Evolutionary conservation across 2,888 invertebrate genomes (phyloP).

Genomic region (Laspeyria flexula): DNA sequence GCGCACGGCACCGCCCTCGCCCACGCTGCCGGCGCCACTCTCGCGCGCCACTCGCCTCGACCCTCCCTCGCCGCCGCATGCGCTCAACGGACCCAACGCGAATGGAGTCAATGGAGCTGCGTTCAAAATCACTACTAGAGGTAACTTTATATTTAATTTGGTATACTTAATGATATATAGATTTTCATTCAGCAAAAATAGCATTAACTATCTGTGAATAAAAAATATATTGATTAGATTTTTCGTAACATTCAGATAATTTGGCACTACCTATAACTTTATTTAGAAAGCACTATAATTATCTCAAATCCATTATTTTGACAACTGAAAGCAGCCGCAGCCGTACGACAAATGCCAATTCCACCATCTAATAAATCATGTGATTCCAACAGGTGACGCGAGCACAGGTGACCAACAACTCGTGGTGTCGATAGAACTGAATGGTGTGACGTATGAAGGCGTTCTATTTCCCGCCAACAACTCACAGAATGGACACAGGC

Average conservation of each 20-base stretch:
- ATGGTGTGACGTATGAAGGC: constrained; percentile 98
- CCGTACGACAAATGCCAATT: background rate
- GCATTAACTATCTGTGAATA: too few species aligned
- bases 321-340: background rate
- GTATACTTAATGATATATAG: background rate
- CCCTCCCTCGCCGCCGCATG: constrained; percentile 40
- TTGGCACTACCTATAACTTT: too few species aligned
- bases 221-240: too few species aligned
- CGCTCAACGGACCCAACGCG: constrained; percentile 24
- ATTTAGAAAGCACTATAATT: too few species aligned
- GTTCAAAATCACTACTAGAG: constrained; percentile 95
- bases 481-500: constrained; percentile 75
- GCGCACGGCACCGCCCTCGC: constrained; percentile 46
- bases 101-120: constrained; percentile 81
- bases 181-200: too few species aligned
- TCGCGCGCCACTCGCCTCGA: constrained; percentile 34
- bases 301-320: background rate
- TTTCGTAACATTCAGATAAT: too few species aligned
- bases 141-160: constrained; percentile 61
- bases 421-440: constrained; percentile 97
- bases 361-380: background rate
- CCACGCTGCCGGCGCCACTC: constrained; percentile 39
- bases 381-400: constrained; percentile 89
- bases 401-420: constrained; percentile 94
- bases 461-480: constrained; percentile 90